Conservation (phyloP, 1,140 invertebrate species). For the Yoshiicerus persimilis region DNA sequence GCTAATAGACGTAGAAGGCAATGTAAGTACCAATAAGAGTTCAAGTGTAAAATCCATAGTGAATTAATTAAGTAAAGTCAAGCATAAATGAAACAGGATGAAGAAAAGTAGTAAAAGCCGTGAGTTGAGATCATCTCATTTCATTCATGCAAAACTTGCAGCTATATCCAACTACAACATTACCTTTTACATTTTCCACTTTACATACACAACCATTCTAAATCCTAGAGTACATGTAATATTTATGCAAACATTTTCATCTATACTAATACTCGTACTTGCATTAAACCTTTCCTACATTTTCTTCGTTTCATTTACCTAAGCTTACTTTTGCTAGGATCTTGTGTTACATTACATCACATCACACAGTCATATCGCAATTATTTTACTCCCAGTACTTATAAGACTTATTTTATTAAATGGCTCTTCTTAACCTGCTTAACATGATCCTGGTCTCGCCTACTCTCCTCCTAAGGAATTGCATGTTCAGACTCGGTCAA, state of each 20-base stretch:
- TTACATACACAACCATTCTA: too few species aligned
- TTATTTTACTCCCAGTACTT: background rate
- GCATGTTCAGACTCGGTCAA: background rate
- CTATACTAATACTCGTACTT: background rate
- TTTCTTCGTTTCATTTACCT: background rate
- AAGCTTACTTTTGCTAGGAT: background rate
- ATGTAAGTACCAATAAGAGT: background rate
- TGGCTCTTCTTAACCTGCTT: background rate
- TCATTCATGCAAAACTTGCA: slow-evolving; percentile 15
- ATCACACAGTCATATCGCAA: background rate
- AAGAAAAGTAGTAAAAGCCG: slow-evolving; percentile 20
- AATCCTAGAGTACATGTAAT: background rate
- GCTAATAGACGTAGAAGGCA: background rate
- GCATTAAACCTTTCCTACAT: background rate
- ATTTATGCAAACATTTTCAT: background rate
- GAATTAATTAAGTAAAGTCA: background rate
- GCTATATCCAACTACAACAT: too few species aligned
- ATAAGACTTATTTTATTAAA: background rate
- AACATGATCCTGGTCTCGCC: background rate
- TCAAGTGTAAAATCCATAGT: background rate
- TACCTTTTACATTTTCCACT: too few species aligned
- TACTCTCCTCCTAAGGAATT: background rate
- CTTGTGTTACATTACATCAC: background rate
- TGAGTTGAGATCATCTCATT: slow-evolving; percentile 10
- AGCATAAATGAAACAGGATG: slow-evolving; percentile 5